Evolutionary conservation across 2,888 invertebrate genomes (phyloP).

Genomic region (Athripsodes cinereus): DNA sequence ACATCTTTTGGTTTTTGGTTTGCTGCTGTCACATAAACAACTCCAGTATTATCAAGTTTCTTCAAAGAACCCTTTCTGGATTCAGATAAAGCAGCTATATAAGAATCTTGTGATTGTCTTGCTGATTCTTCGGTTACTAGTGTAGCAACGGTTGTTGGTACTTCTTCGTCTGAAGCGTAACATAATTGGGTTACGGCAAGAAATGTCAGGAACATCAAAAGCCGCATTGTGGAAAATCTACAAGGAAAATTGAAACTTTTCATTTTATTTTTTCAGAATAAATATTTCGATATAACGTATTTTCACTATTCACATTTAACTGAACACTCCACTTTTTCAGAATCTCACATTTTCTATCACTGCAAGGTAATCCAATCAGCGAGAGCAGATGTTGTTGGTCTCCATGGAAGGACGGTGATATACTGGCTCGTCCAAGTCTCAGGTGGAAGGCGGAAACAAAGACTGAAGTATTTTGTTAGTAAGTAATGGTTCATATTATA

Average conservation of each 20-base stretch:
- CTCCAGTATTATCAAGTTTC: neutral
- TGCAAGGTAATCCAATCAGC: too few relatives aligned
- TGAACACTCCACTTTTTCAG: too few relatives aligned
- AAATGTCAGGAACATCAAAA: too few relatives aligned
- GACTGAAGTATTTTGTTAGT: neutral
- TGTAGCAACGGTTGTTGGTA: slow-evolving; percentile 7
- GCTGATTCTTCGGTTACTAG: slow-evolving; percentile 9
- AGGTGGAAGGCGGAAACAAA: neutral
- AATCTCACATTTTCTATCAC: too few relatives aligned
- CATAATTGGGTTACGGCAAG: too few relatives aligned
- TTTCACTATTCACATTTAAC: too few relatives aligned
- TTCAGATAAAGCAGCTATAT: slow-evolving; percentile 17
- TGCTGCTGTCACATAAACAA: slow-evolving; percentile 23
- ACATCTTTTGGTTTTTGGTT: slow-evolving; percentile 12
- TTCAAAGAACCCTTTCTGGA: slow-evolving; percentile 17
- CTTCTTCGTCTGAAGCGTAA: slow-evolving; percentile 8
- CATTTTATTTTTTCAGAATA: too few relatives aligned
- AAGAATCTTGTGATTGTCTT: slow-evolving; percentile 21
- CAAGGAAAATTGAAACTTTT: too few relatives aligned
- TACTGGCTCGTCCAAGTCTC: neutral
- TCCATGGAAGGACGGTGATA: too few relatives aligned
- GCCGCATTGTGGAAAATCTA: too few relatives aligned
- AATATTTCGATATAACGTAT: too few relatives aligned
- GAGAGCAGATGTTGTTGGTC: too few relatives aligned
- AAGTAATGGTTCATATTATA: neutral